These are phyloP conservation scores for Marronus borbonicus DNA, from an alignment of 2,888 invertebrate species.

Conservation along the genomic window DNA sequence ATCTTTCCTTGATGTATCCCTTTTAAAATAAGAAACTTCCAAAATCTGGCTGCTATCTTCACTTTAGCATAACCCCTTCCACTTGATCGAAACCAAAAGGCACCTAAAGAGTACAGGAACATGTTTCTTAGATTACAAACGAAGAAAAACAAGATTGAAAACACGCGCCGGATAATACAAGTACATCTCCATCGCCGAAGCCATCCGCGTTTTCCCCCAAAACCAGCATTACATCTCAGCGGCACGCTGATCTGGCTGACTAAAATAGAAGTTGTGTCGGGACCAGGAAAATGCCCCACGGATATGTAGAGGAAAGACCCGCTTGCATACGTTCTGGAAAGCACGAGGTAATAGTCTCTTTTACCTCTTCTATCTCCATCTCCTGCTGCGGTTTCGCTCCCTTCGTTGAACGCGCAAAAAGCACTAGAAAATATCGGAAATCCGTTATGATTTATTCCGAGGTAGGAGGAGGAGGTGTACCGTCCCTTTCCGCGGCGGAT, in stretches of 20 bases:
- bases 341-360: neutral
- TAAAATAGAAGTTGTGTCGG: slow-evolving; percentile 50
- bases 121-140: neutral
- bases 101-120: too few relatives aligned
- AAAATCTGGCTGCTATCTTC: too few relatives aligned
- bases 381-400: too few relatives aligned
- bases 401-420: slow-evolving; percentile 16
- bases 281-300: slow-evolving; percentile 44
- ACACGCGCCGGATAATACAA: neutral
- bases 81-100: too few relatives aligned
- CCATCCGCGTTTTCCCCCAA: neutral
- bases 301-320: slow-evolving; percentile 20
- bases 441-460: slow-evolving; percentile 43
- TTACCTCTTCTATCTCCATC: neutral
- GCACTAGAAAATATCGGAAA: slow-evolving; percentile 25
- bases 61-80: too few relatives aligned
- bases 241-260: slow-evolving; percentile 19
- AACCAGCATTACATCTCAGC: slow-evolving; percentile 1
- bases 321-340: slow-evolving; percentile 19
- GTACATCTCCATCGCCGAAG: slow-evolving; percentile 7
- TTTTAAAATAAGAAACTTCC: too few relatives aligned
- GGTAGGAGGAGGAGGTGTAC: neutral
- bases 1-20: too few relatives aligned
- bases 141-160: slow-evolving; percentile 12
- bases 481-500: neutral